These are phyloP conservation scores for Pycnonotus jocosus DNA, from an alignment of 2,113 vertebrate genomes.

Conservation along the genomic window DNA sequence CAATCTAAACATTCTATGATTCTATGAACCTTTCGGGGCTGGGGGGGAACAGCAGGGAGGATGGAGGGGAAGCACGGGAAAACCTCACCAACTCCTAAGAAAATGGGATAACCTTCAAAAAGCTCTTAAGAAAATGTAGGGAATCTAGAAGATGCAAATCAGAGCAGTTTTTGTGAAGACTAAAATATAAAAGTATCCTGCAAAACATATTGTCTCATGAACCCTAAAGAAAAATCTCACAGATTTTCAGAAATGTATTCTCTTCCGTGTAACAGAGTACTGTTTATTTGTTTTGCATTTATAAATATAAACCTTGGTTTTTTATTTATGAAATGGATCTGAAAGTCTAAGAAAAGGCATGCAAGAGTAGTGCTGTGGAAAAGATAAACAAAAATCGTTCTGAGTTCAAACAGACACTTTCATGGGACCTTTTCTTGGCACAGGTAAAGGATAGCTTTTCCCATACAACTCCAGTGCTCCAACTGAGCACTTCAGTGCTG, in stretches of 20 bases:
- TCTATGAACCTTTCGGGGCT: accelerated
- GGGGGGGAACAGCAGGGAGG: accelerated
- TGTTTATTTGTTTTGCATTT: not conserved
- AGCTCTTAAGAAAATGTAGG: not conserved
- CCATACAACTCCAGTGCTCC: not conserved
- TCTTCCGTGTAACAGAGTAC: not conserved
- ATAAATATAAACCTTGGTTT: not conserved
- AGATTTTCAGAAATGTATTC: not conserved
- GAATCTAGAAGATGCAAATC: not conserved
- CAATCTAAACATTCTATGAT: not conserved
- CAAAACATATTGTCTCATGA: not conserved
- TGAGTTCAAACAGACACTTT: not conserved
- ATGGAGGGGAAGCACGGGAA: not conserved
- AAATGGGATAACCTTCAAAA: not conserved
- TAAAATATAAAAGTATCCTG: not conserved
- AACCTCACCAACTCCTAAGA: not conserved
- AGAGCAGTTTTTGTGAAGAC: not conserved
- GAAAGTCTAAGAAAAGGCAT: not conserved
- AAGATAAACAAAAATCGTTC: not conserved
- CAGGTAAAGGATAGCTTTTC: not conserved
- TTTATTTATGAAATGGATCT: not conserved
- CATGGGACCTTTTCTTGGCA: not conserved
- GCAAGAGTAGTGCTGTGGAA: not conserved
- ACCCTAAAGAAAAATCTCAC: not conserved
- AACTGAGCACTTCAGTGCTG: not conserved